phyloP scores from a whole-genome alignment of 2,888 invertebrate species.

The Stegophylla sp. region DNA sequence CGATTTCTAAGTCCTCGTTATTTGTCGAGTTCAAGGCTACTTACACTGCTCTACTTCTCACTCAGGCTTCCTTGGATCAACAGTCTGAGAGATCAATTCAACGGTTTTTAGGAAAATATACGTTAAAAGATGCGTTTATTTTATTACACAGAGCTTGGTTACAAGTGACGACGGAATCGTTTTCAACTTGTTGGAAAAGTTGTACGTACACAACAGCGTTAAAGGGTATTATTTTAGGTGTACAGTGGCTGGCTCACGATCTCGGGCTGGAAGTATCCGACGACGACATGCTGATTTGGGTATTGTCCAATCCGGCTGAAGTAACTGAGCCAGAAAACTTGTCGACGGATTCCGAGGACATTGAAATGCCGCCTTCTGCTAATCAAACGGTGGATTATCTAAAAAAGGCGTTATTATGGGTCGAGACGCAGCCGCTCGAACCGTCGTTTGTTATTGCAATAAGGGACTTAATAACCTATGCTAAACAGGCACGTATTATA shows the following conservation, averaged over 20 bases:
- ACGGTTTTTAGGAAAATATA: constrained; percentile 64
- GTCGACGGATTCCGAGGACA: background rate
- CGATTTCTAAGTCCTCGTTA: constrained; percentile 65
- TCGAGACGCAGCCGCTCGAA: constrained; percentile 67
- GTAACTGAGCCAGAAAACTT: constrained; percentile 18
- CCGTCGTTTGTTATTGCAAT: constrained; percentile 64
- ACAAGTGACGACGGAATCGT: constrained; percentile 65
- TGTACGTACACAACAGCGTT: constrained; percentile 40
- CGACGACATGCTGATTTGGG: constrained; percentile 63
- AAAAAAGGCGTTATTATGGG: constrained; percentile 66
- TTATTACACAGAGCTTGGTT: constrained; percentile 67
- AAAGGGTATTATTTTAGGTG: constrained; percentile 30
- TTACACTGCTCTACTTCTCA: constrained; percentile 64
- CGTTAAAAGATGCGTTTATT: constrained; percentile 66
- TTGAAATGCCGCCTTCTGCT: constrained; percentile 63
- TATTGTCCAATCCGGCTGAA: constrained; percentile 61
- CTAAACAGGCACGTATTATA: constrained; percentile 63
- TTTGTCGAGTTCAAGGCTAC: constrained; percentile 65
- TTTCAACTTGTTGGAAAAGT: constrained; percentile 64
- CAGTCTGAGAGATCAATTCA: constrained; percentile 61
- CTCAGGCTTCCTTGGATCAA: constrained; percentile 62
- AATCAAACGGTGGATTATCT: constrained; percentile 65
- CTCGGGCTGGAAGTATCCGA: constrained; percentile 64
- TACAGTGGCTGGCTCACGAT: constrained; percentile 64
- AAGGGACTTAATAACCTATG: constrained; percentile 63